These are phyloP conservation scores for Drosophila albomicans DNA, from an alignment of 1,140 invertebrate species.

Conservation along the genomic window DNA sequence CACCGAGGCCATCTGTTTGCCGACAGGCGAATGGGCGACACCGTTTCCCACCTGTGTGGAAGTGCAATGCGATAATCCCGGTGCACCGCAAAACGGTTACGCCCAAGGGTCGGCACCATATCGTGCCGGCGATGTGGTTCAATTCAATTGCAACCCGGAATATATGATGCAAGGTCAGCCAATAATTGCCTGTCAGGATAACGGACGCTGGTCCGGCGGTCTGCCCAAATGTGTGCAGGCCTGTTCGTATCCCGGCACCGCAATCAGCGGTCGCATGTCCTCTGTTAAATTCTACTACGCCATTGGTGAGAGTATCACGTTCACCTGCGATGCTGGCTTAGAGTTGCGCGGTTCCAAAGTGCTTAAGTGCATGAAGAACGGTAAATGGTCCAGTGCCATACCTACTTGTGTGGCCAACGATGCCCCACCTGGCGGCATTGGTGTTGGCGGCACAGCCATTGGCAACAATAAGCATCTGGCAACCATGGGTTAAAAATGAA, in stretches of 20 bases:
- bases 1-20: conserved; percentile 90
- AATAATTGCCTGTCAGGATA: conserved; percentile 94
- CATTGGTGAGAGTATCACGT: conserved; percentile 93
- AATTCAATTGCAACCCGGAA: conserved; percentile 94
- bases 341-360: conserved; percentile 90
- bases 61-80: conserved; percentile 90
- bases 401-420: conserved; percentile 87
- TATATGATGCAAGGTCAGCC: conserved; percentile 95
- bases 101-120: conserved; percentile 90
- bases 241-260: conserved; percentile 93
- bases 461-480: conserved; percentile 60
- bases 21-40: conserved; percentile 92
- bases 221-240: conserved; percentile 94
- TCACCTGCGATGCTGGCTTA: conserved; percentile 92
- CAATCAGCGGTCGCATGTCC: conserved; percentile 93
- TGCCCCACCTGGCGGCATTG: conserved; percentile 44
- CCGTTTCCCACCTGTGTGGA: conserved; percentile 91
- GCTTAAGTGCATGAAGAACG: conserved; percentile 91
- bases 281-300: conserved; percentile 94
- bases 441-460: conserved; percentile 6
- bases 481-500: conserved; percentile 56
- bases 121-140: conserved; percentile 92
- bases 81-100: conserved; percentile 90
- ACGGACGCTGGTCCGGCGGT: conserved; percentile 93
- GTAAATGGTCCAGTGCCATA: conserved; percentile 94